Evolutionary conservation across 64 coral and sea anemone genomes (phyloP).

Genomic region (Stichodactyla helianthus): DNA sequence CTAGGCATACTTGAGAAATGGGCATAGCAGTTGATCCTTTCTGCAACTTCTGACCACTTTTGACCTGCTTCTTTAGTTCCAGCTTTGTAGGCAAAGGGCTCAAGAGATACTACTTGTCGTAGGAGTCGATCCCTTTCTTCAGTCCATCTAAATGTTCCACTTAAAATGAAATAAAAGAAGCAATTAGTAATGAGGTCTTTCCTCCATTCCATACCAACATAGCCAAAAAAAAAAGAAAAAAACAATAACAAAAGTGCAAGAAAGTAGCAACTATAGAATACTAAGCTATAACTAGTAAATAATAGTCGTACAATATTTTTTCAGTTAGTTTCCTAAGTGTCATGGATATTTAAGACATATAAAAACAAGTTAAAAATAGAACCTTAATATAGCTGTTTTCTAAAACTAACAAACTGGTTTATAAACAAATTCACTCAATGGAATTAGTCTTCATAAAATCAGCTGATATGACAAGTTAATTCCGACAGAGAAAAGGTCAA

Average conservation of each 20-base stretch:
- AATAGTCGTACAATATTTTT: neutral
- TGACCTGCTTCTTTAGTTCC: conserved; percentile 62
- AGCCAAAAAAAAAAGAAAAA: neutral
- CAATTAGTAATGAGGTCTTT: neutral
- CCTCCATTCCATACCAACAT: neutral
- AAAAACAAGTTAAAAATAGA: no score
- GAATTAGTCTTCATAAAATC: no score
- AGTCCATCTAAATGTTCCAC: conserved; percentile 80
- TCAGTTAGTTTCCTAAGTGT: no score
- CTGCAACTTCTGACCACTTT: conserved; percentile 61
- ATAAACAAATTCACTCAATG: no score
- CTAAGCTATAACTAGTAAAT: neutral
- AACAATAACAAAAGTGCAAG: conserved; percentile 2
- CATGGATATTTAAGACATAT: no score
- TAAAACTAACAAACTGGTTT: no score
- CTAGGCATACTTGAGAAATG: conserved; percentile 36
- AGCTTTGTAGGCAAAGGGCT: conserved; percentile 65
- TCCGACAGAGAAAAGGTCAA: no score
- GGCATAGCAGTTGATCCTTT: conserved; percentile 47
- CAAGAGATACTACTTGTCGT: conserved; percentile 39
- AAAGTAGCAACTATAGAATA: neutral
- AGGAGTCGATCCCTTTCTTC: conserved; percentile 56
- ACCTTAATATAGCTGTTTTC: no score
- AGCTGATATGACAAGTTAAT: no score
- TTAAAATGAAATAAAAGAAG: conserved; percentile 24